These are phyloP conservation scores for Plecturocebus donacophilus DNA, from an alignment of 2,113 vertebrate species.

Conservation along the genomic window DNA sequence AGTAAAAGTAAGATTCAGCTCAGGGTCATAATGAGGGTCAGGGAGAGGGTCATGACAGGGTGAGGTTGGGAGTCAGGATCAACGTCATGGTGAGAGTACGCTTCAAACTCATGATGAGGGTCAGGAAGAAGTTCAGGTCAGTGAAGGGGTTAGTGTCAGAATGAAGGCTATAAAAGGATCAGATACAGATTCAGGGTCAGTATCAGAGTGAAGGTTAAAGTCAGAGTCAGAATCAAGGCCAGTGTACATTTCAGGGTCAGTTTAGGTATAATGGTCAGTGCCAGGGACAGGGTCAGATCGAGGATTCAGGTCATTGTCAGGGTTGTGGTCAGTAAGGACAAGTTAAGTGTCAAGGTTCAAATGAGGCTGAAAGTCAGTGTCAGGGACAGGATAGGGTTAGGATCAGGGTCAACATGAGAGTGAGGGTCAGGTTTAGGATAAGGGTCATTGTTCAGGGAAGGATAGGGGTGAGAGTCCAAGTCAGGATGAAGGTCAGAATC, in stretches of 20 bases:
- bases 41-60: background rate
- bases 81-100: background rate
- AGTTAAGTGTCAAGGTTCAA: background rate
- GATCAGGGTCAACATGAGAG: background rate
- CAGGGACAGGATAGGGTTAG: background rate
- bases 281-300: background rate
- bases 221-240: too few species aligned
- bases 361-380: background rate
- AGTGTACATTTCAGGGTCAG: background rate
- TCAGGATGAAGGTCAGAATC: background rate
- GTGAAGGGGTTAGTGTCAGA: background rate
- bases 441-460: background rate
- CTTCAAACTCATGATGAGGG: background rate
- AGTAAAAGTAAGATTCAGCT: background rate
- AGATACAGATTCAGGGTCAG: background rate
- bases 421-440: background rate
- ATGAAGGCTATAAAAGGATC: background rate
- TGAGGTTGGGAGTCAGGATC: background rate
- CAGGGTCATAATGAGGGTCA: background rate
- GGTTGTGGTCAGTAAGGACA: background rate
- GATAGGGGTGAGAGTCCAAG: background rate
- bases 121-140: background rate
- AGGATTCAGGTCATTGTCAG: background rate
- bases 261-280: background rate
- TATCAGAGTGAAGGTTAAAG: background rate